Evolutionary conservation across 2,797 vertebrate genomes (phyloP), one percentile per base, ranked within the genome.

Genomic region (Carapus acus): DNA sequence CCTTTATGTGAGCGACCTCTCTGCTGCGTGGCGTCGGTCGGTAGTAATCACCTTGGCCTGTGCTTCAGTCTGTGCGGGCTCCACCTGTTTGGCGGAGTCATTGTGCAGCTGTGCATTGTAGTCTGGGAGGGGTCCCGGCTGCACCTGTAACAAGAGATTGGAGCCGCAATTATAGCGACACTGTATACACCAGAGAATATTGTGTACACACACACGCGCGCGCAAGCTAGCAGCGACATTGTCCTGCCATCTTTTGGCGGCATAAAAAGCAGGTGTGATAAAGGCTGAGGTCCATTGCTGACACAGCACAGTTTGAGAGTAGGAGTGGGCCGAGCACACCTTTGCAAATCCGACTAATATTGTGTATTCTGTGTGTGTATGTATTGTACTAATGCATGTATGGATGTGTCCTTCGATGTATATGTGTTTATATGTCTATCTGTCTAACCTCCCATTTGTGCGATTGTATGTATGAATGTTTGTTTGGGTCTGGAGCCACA

Each of bases 71-170:
- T 77, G 88, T 67, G 85, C 63, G 13, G 81, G 64, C 74, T 88
- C 85, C 76, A 73, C 81, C 71, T 83, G 83, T 69, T 88, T 89
- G 73, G 77, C 81, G 13, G 84, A 69, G 63, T 87, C 88, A 69
- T 76, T 84, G 78, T 87, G 85, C 69, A 81, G 79, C 78, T 85
- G 86, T 68, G 84, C 65, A 53, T 82, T 86, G 81, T 83, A 85
- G 58, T 89, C 87, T 73, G 86, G 83, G 80, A 85, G 84, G 51
- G 87, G 83, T 57, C 86, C 88, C 9, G 87, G 74, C 76, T 86
- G 86, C 64, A 87, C 76, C 84, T 87, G 85, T 15, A 77, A 77
- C 39, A 9, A 23, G 63, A 80, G 70, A 78, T 39, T 58, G 67
- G 80, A 8, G 14, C 48, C 61, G 61, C 73, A 61, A 65, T 79